Percentiles rank a stretch among this genome's conserved stretches.
phyloP scores from a whole-genome alignment of 2,113 vertebrate species.

The Platycercus adscitus region DNA sequence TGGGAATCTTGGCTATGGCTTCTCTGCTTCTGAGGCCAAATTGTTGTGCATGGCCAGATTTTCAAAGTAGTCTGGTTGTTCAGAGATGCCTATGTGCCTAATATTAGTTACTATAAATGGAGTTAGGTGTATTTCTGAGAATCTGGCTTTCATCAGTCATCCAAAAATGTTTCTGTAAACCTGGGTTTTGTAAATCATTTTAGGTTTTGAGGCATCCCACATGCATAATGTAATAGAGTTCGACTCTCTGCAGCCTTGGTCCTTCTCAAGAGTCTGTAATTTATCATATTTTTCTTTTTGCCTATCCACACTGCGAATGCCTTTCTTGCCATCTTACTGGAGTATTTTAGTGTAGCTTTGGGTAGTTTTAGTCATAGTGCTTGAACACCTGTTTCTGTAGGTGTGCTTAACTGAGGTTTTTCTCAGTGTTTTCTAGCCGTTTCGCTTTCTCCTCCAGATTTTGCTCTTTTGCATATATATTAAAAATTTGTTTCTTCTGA shows the following conservation, averaged over 20 bases:
- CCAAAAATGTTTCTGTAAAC: not conserved
- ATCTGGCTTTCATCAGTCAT: not conserved
- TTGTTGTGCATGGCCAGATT: not conserved
- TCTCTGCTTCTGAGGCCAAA: not conserved
- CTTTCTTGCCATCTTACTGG: not conserved
- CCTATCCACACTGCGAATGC: rapidly evolving
- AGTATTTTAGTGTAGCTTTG: not conserved
- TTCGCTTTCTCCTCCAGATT: not conserved
- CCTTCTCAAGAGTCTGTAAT: not conserved
- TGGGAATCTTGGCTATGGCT: not conserved
- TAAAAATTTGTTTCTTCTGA: not conserved
- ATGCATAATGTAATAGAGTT: rapidly evolving
- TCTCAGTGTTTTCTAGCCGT: not conserved
- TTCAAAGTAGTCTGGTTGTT: not conserved
- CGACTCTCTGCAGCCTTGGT: not conserved
- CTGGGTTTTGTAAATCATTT: not conserved
- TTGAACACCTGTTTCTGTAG: not conserved
- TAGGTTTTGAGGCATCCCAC: not conserved
- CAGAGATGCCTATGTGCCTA: rapidly evolving
- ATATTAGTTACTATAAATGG: not conserved
- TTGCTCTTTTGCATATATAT: not conserved
- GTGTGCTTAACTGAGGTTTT: not conserved
- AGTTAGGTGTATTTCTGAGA: not conserved
- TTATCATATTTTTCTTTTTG: not conserved
- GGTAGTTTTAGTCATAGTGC: not conserved